Base-by-base conservation (phyloP, 1,140 invertebrate species). In the Pogonus chalceus region DNA sequence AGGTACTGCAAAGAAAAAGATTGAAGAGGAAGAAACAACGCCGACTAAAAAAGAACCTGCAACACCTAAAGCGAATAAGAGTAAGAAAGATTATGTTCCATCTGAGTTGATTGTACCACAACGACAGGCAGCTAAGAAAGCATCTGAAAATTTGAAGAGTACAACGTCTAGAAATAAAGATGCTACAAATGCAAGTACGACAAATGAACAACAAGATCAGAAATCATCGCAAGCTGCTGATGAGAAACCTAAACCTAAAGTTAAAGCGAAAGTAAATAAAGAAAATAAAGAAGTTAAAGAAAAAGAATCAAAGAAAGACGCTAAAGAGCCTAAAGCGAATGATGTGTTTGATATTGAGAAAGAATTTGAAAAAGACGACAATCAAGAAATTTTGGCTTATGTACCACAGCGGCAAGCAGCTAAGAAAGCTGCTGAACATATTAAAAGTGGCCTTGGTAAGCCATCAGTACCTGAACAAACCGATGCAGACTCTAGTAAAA, bases 321-420 rank as follows among this genome's bases (percentile, higher is more conserved):
- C 51, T 26, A 58, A 43, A 50, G 12, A 21, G 1, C 24, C 56
- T 35, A 59, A 56, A 24, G 14, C 52, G 14, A 74, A 70, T 58
- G 73, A 82, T 56, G 70, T 82, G 7, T 81, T 79, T 61, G 80
- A 82, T 55, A 79, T 82, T 56, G 80, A 81, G 58, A 78, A 80
- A 57, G 77, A 81, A 23, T 74, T 71, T 54, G 79, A 79, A 31
- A 76, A 78, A 58, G 65, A 78, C 56, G 78, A 78, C 37, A 58
- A 37, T 51, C 77, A 78, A 54, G 87, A 89, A 63, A 82, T 87
- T 57, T 71, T 91, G 16, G 82, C 87, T 1, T 90, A 90, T 70
- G 90, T 93, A 31, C 90, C 90, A 0, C 90, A 92, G 66, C 72
- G 90, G 35, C 87, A 91, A 72, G 90, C 90, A 2, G 90, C 90